phyloP scores from a whole-genome alignment of 2,888 invertebrate species.

The Acrocera orbiculus region DNA sequence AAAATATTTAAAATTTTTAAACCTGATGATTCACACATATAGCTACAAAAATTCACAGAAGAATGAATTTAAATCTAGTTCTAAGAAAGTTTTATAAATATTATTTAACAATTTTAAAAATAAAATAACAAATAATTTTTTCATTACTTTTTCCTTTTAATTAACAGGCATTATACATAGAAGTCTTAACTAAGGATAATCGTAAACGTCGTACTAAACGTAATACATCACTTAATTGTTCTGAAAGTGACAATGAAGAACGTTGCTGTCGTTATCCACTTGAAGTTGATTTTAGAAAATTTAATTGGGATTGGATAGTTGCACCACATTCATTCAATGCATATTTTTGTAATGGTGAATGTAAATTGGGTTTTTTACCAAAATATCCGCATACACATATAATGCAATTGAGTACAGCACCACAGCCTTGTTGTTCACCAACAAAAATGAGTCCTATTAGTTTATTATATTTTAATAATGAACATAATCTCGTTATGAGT shows the following conservation, averaged over 20 bases:
- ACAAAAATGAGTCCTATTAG: constrained; percentile 72
- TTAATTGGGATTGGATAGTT: constrained; percentile 97
- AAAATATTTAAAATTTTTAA: too few species aligned
- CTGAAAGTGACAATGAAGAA: constrained; percentile 50
- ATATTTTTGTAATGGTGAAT: constrained; percentile 91
- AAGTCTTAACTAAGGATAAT: constrained; percentile 24
- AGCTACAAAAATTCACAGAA: too few species aligned
- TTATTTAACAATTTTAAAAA: not conserved
- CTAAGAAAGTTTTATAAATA: not conserved
- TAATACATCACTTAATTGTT: constrained; percentile 67
- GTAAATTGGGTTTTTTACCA: constrained; percentile 72
- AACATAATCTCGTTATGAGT: constrained; percentile 72
- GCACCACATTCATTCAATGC: constrained; percentile 90
- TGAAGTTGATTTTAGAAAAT: constrained; percentile 66
- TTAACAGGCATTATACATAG: constrained; percentile 26
- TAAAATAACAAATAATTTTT: not conserved
- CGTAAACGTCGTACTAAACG: constrained; percentile 50
- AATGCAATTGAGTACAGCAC: constrained; percentile 63
- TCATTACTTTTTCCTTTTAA: constrained; percentile 2
- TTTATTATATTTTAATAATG: constrained; percentile 82
- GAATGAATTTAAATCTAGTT: too few species aligned
- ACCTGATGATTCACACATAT: too few species aligned
- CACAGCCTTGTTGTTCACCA: constrained; percentile 86
- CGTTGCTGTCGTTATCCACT: constrained; percentile 90
- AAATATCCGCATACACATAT: constrained; percentile 79